Percentiles rank a stretch among this genome's conserved stretches.
Conservation (phyloP, 2,113 vertebrate genomes). For the Rhynchomys soricoides region DNA sequence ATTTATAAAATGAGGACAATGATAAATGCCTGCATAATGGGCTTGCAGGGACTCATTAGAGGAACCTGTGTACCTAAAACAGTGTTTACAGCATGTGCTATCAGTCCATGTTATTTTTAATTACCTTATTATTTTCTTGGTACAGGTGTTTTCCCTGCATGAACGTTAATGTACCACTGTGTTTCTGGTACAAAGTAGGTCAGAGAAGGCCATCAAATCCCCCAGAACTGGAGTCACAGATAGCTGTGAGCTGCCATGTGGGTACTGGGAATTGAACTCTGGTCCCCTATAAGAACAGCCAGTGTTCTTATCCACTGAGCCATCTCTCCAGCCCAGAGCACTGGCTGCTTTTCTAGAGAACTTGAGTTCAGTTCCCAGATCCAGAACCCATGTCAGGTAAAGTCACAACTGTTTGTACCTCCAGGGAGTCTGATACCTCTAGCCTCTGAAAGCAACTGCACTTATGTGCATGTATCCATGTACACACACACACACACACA, state of each 20-base stretch:
- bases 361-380: neutral
- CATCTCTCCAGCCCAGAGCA: neutral
- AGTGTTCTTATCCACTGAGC: neutral
- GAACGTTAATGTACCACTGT: neutral
- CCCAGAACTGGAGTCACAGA: neutral
- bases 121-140: neutral
- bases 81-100: neutral
- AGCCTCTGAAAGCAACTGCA: neutral
- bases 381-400: neutral
- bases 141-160: neutral
- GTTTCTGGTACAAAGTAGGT: neutral
- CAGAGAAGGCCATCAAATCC: neutral
- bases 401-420: neutral
- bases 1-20: neutral
- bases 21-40: neutral
- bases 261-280: neutral
- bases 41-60: neutral
- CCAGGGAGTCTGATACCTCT: neutral
- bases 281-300: neutral
- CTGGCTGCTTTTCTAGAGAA: neutral
- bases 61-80: accelerated
- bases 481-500: neutral
- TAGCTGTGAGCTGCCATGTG: neutral
- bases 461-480: neutral
- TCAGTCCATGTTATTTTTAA: neutral